Conservation (phyloP, 2,888 invertebrate species). For the Nipponacmea schrenckii region DNA sequence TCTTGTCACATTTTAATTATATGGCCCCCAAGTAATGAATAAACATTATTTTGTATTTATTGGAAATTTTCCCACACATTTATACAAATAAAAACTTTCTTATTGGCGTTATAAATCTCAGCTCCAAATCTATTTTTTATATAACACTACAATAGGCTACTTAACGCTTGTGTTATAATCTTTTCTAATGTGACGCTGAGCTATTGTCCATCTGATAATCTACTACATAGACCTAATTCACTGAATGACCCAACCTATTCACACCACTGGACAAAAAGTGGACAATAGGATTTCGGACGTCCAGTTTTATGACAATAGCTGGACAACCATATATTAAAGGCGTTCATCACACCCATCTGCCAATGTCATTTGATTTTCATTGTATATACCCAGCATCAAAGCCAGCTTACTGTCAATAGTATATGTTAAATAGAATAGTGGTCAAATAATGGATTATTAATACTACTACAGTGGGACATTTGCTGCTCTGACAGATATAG, state of each 20-base stretch:
- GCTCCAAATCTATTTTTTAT: conserved; percentile 3
- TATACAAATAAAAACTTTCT: neutral
- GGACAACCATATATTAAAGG: conserved; percentile 1
- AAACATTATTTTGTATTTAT: conserved; percentile 5
- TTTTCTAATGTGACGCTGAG: too few species aligned
- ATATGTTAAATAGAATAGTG: too few species aligned
- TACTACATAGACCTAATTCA: neutral
- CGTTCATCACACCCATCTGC: neutral
- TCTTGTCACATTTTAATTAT: neutral
- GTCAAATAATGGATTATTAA: too few species aligned
- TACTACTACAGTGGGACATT: too few species aligned
- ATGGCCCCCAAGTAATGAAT: conserved; percentile 4
- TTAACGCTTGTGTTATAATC: too few species aligned
- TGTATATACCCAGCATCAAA: neutral
- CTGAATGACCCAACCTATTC: conserved; percentile 1
- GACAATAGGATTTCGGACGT: neutral
- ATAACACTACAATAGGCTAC: neutral
- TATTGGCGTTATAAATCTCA: neutral
- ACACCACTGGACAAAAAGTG: neutral
- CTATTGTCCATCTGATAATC: neutral
- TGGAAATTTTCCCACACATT: neutral
- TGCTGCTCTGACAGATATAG: too few species aligned
- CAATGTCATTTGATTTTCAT: neutral
- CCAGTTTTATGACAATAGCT: too few species aligned
- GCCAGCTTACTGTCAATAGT: conserved; percentile 1